Conservation (phyloP, 2,113 vertebrate genomes). For the Pleuronectes platessa region DNA sequence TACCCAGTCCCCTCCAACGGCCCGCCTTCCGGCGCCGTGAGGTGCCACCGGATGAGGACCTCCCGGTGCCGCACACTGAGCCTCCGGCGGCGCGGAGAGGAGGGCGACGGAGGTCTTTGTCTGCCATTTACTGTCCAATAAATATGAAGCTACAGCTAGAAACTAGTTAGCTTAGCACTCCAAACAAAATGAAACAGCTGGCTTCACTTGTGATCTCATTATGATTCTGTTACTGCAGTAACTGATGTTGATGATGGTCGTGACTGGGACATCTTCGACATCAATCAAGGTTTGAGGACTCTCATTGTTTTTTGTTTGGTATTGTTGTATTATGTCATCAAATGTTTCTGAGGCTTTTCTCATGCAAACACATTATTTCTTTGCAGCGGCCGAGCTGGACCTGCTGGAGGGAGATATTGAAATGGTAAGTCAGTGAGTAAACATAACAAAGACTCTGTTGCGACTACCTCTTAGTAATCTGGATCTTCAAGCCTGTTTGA, state of each 20-base stretch:
- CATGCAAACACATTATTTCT: constrained; percentile 14
- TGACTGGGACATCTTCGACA: constrained; percentile 87
- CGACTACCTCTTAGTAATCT: too few relatives aligned
- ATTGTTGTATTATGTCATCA: neutral
- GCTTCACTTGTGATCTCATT: neutral
- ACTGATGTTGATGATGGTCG: constrained; percentile 85
- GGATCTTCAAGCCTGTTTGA: too few relatives aligned
- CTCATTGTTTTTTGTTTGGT: neutral
- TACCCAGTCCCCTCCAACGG: too few relatives aligned
- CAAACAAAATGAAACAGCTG: too few relatives aligned
- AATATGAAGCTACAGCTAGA: neutral
- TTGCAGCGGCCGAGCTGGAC: constrained; percentile 83
- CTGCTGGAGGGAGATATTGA: constrained; percentile 91
- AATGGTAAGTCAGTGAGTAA: constrained; percentile 75
- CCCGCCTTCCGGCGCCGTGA: too few relatives aligned
- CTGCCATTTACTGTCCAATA: neutral
- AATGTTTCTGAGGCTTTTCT: neutral
- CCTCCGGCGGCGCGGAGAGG: too few relatives aligned
- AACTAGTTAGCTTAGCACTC: too few relatives aligned
- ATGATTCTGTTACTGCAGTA: constrained; percentile 69
- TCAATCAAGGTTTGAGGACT: constrained; percentile 85
- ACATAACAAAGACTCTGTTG: neutral
- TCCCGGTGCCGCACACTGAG: too few relatives aligned
- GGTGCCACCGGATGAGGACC: too few relatives aligned
- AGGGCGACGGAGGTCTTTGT: too few relatives aligned